Conservation (phyloP, 2,888 invertebrate genomes). For the Amiota mariae region DNA sequence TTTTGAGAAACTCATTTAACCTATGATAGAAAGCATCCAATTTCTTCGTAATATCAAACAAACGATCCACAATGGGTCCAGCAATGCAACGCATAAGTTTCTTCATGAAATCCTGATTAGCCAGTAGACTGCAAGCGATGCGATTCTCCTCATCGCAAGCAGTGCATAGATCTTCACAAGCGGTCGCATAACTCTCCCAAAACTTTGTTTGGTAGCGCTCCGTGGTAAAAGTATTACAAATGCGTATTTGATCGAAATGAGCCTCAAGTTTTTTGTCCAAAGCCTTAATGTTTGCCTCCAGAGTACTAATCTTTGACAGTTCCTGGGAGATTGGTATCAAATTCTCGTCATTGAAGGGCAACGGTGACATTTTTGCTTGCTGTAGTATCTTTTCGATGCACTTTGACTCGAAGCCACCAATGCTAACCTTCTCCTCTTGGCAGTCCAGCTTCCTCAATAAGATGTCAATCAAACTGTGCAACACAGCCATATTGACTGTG, state of each 20-base stretch:
- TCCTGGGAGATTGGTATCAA: constrained; percentile 53
- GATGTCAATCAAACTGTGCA: constrained; percentile 67
- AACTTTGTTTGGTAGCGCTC: constrained; percentile 47
- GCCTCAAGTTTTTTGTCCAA: constrained; percentile 54
- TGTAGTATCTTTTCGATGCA: constrained; percentile 59
- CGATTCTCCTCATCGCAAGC: constrained; percentile 65
- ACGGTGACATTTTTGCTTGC: constrained; percentile 55
- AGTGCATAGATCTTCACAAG: constrained; percentile 66
- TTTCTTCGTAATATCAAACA: constrained; percentile 55
- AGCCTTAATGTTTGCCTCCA: constrained; percentile 53
- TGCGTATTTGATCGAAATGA: constrained; percentile 58
- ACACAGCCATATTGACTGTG: constrained; percentile 59
- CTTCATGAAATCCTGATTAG: constrained; percentile 64
- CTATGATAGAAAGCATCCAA: constrained; percentile 56
- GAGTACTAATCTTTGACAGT: constrained; percentile 48
- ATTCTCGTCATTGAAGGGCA: constrained; percentile 56
- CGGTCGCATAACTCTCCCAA: constrained; percentile 51
- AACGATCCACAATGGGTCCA: constrained; percentile 58
- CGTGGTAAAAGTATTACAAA: constrained; percentile 47
- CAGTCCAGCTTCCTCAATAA: constrained; percentile 68
- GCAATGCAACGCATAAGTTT: constrained; percentile 64
- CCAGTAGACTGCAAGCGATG: constrained; percentile 63
- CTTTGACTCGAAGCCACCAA: constrained; percentile 61
- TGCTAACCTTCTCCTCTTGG: constrained; percentile 58
- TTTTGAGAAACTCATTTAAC: constrained; percentile 53